phyloP scores from a whole-genome alignment of 2,113 vertebrate genomes.

The Oceanodroma tethys region DNA sequence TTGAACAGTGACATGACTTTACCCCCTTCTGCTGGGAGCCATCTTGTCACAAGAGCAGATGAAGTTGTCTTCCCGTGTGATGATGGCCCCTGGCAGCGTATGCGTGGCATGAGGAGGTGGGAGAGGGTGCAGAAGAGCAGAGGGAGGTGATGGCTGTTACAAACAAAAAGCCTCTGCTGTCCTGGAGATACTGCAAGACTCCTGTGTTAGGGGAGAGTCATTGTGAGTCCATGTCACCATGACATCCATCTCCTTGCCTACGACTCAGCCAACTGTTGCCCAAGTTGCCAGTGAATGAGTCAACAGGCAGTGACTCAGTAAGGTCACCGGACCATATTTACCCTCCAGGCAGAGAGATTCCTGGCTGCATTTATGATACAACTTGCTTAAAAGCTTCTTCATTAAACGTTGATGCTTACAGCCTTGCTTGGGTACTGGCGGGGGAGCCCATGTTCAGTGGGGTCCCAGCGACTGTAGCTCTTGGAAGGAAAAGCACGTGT shows the following conservation, averaged over 20 bases:
- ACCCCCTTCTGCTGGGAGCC: background rate
- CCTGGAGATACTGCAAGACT: background rate
- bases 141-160: background rate
- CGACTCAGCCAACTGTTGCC: background rate
- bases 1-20: rapidly evolving
- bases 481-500: rapidly evolving
- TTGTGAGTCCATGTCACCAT: background rate
- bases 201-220: background rate
- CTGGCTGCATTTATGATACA: background rate
- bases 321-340: background rate
- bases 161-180: background rate
- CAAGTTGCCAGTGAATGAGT: background rate
- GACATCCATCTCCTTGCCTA: conserved; percentile 16
- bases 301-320: background rate
- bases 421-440: background rate
- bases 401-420: background rate
- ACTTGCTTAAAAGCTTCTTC: background rate
- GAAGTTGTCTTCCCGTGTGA: rapidly evolving
- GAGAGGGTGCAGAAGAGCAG: background rate
- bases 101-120: background rate
- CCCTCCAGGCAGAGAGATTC: background rate
- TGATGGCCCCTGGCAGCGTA: background rate
- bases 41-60: background rate
- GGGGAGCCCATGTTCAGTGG: background rate
- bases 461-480: background rate